Conservation (phyloP, 2,113 vertebrate genomes). For the Coptodon rendalli region DNA sequence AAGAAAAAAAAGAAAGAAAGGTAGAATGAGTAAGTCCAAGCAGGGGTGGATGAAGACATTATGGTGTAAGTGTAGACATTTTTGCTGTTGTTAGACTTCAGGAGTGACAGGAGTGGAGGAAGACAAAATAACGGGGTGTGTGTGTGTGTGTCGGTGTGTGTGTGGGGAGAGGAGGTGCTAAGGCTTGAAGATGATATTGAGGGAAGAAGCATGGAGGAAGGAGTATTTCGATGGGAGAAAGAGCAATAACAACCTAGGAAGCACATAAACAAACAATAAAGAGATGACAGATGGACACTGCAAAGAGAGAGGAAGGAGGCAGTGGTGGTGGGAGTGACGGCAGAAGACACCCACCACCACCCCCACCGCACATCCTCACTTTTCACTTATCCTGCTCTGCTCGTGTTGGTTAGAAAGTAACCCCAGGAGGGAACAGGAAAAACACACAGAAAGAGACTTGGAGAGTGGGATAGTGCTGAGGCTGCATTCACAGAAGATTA, state of each 20-base stretch:
- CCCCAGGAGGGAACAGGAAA: constrained; percentile 61
- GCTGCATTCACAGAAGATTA: constrained; percentile 78
- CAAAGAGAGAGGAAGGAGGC: background rate
- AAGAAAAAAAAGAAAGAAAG: background rate
- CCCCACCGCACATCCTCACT: background rate
- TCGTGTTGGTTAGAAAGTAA: constrained; percentile 64
- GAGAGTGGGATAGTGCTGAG: constrained; percentile 79
- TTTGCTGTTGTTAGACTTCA: background rate
- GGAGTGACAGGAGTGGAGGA: background rate
- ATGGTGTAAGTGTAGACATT: background rate
- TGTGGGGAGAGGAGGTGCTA: background rate
- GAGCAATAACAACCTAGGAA: constrained; percentile 2
- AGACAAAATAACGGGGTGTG: background rate
- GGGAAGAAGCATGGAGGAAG: background rate
- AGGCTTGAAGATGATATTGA: background rate
- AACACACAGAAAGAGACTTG: constrained; percentile 48
- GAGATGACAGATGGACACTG: constrained; percentile 6
- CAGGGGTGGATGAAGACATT: background rate
- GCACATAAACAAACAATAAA: constrained; percentile 41
- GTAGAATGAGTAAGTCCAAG: background rate
- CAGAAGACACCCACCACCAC: background rate
- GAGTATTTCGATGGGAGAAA: constrained; percentile 19
- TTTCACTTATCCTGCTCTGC: constrained; percentile 4
- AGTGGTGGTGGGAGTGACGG: background rate
- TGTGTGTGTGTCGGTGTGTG: background rate